Percentiles rank a stretch among this genome's conserved stretches.
Conservation (phyloP, 2,797 vertebrate species). For the Pelodytes ibericus region DNA sequence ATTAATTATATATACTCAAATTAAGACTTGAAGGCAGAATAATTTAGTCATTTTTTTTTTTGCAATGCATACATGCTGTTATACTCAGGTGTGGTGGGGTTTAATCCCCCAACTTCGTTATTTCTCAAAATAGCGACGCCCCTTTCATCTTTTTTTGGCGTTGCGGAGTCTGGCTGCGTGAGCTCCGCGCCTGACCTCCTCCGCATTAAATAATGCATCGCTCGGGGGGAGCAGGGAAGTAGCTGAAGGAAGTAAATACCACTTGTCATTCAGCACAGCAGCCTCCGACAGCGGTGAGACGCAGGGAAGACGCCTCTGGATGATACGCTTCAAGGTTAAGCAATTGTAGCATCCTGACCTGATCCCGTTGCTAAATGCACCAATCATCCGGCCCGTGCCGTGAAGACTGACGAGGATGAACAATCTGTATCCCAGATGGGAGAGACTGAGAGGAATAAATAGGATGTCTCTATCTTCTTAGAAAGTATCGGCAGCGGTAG, state of each 20-base stretch:
- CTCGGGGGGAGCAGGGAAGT: not conserved
- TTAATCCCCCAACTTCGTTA: too few species aligned
- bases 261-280: slow-evolving; percentile 7
- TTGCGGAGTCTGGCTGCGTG: not conserved
- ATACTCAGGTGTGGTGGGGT: too few species aligned
- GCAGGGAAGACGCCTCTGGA: not conserved
- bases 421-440: not conserved
- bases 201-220: not conserved
- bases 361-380: not conserved
- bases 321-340: slow-evolving; percentile 3
- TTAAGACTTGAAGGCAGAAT: too few species aligned
- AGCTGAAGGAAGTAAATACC: not conserved
- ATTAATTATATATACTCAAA: too few species aligned
- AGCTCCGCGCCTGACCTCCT: not conserved
- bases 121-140: too few species aligned
- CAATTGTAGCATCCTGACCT: not conserved
- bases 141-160: not conserved
- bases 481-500: not conserved
- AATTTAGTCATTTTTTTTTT: too few species aligned
- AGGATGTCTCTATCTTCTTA: not conserved
- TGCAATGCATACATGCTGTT: too few species aligned
- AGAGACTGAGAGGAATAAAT: not conserved
- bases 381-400: not conserved
- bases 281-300: not conserved
- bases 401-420: not conserved